Base-by-base conservation (phyloP, 2,888 invertebrate genomes). In the Folsomia manolachei region DNA sequence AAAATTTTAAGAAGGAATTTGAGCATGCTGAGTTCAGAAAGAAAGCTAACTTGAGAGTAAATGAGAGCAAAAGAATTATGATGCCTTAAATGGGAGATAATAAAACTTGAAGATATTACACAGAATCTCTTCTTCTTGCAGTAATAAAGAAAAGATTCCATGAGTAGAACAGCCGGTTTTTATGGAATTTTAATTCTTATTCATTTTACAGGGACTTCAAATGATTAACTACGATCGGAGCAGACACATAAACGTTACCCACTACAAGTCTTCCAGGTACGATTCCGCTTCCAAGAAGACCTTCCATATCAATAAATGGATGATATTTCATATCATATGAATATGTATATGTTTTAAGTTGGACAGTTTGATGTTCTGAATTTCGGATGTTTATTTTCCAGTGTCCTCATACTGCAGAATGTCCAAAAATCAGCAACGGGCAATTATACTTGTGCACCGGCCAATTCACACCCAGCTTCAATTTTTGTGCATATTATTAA, bases 401-500 rank as follows among this genome's bases (percentile, higher is more conserved):
- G 86, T 77, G 86, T 86, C 78, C 82, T 87, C 79, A 83, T 86
- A 69, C 84, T 86, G 74, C 84, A 84, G 73, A 84, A 84, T 78
- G 86, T 86, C 19, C 87, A 88, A 78, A 86, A 85, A 81, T 82
- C 85, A 64, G 90, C 91, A 82, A n/a, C n/a, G n/a, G 56, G 92
- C 23, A 92, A 92, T 84, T 95, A 94, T 84, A 92, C 93, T 52
- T 95, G 95, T 83, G 90, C 91, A 75, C 93, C 94, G 2, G 93
- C 92, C 83, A 94, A 94, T 84, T 93, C 94, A 9, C 90, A 91
- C 73, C 91, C 93, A 2, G 93, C 93, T 78, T 92, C 92, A 83
- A 92, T 93, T 81, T 89, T 91, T 85, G 92, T 95, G 82, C 94
- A 94, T 85, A 93, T 94, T 84, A 90, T 94, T 83, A 94, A 93